Evolutionary conservation across 2,113 vertebrate genomes (phyloP).

Genomic region (Nicator chloris): DNA sequence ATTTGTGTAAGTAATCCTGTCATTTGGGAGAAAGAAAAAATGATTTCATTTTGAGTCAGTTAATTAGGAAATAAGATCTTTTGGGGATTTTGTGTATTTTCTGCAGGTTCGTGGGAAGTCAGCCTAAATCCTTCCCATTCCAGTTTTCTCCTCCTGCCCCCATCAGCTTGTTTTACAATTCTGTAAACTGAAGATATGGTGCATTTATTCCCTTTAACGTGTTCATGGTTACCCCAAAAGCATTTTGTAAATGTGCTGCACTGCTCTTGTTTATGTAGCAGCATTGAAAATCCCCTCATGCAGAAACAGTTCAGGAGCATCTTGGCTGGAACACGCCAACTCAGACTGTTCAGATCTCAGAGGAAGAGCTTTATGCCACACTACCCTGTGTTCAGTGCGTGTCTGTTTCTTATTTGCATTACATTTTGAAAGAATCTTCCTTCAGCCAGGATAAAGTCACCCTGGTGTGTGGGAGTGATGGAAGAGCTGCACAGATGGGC

Average conservation of each 20-base stretch:
- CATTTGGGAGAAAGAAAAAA: constrained; percentile 62
- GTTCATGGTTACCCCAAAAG: not conserved
- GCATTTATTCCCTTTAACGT: not conserved
- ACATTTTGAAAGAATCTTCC: not conserved
- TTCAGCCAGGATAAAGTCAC: not conserved
- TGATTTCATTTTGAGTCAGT: constrained; percentile 62
- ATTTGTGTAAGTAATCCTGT: constrained; percentile 64
- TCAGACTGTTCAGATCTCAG: not conserved
- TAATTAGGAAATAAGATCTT: constrained; percentile 63
- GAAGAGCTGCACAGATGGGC: constrained; percentile 33
- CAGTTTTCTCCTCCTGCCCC: not conserved
- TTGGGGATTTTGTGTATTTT: constrained; percentile 47
- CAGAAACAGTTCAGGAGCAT: not conserved
- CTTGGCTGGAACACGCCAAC: not conserved
- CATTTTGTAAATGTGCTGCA: not conserved
- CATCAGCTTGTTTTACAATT: not conserved
- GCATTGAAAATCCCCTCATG: not conserved
- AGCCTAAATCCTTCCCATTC: not conserved
- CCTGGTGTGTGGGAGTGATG: constrained; percentile 18
- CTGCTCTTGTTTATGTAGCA: not conserved
- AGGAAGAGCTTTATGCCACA: not conserved
- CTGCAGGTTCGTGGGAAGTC: constrained; percentile 22
- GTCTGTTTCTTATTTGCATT: constrained; percentile 27
- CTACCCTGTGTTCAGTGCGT: not conserved
- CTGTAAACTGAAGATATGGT: not conserved